Percentiles rank a stretch among this genome's conserved stretches.
Evolutionary conservation across 2,113 vertebrate genomes (phyloP).

Genomic region (Panthera uncia): DNA sequence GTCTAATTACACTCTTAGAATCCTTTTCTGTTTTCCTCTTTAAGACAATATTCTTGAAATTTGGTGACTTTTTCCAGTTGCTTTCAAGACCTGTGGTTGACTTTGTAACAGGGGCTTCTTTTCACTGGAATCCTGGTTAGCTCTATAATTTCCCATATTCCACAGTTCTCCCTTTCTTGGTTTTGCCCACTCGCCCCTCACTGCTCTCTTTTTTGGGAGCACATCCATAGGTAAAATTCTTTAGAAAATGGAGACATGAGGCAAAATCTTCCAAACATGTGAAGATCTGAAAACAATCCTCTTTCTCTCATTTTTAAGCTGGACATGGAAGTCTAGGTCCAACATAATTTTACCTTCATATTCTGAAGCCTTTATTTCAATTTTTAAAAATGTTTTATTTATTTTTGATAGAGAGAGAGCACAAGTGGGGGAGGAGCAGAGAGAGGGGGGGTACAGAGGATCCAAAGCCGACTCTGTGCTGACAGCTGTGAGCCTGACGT

Average conservation of each 20-base stretch:
- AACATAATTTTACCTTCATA: neutral
- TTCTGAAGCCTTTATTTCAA: neutral
- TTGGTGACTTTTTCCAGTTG: neutral
- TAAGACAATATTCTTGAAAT: conserved; percentile 5
- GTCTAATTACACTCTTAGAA: neutral
- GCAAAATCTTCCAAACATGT: neutral
- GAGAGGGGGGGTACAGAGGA: no score
- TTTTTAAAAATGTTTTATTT: no score
- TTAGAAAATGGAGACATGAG: neutral
- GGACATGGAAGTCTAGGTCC: neutral
- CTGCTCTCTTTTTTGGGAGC: neutral
- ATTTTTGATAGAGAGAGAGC: no score
- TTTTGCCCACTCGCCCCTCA: neutral
- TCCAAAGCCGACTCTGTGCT: no score
- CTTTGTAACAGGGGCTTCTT: neutral
- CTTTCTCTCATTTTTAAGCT: neutral
- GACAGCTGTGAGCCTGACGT: no score
- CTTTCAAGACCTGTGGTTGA: neutral
- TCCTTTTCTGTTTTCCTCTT: neutral
- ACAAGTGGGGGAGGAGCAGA: no score
- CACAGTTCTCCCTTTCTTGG: neutral
- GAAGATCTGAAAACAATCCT: neutral
- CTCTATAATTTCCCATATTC: neutral
- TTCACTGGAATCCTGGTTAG: neutral
- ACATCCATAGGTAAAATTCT: neutral